Evolutionary conservation across 1,140 invertebrate species (phyloP).

Genomic region (Ganaspis sp.): DNA sequence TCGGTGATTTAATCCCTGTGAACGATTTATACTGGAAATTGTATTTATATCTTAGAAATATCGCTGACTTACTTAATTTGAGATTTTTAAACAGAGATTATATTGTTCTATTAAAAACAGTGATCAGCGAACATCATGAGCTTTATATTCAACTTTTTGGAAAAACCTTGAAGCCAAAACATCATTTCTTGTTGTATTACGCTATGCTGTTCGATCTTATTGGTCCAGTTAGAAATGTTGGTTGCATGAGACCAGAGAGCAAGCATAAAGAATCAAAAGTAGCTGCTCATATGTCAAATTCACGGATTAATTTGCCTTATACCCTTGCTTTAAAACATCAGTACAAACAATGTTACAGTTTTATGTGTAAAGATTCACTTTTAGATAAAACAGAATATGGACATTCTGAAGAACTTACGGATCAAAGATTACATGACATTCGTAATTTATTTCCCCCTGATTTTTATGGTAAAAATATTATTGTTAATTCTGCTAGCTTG

Average conservation of each 20-base stretch:
- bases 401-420: too few species aligned
- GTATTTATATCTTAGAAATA: conserved; percentile 34
- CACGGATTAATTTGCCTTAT: conserved; percentile 38
- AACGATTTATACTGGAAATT: conserved; percentile 40
- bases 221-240: conserved; percentile 56
- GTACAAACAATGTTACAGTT: conserved; percentile 31
- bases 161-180: too few species aligned
- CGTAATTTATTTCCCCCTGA: too few species aligned
- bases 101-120: conserved; percentile 33
- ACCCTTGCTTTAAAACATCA: conserved; percentile 46
- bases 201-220: conserved; percentile 45
- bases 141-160: too few species aligned
- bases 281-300: conserved; percentile 32
- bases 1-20: conserved; percentile 45
- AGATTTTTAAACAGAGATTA: conserved; percentile 32
- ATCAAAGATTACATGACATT: too few species aligned
- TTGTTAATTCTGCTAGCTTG: too few species aligned
- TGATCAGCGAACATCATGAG: too few species aligned
- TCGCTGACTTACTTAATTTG: conserved; percentile 38
- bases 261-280: conserved; percentile 48
- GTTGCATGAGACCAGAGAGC: conserved; percentile 53
- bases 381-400: too few species aligned
- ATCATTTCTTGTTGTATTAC: conserved; percentile 58
- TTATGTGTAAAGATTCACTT: too few species aligned
- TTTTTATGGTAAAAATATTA: too few species aligned